phyloP scores from a whole-genome alignment of 1,140 invertebrate species.

The Penaeus japonicus region DNA sequence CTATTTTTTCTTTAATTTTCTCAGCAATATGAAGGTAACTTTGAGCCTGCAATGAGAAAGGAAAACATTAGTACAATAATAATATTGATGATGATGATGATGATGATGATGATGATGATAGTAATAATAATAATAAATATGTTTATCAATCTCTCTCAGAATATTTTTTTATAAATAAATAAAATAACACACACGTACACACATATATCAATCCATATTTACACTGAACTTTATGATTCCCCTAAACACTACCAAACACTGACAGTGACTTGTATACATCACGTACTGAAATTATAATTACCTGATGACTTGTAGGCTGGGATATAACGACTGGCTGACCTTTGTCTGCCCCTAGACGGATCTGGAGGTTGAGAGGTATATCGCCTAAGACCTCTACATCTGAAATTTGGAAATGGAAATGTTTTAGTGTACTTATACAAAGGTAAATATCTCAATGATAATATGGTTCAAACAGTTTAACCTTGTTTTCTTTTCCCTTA shows the following conservation, averaged over 20 bases:
- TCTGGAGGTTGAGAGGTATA: conserved; percentile 37
- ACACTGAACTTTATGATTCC: too few relatives aligned
- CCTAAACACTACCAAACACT: not conserved
- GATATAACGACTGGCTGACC: conserved; percentile 43
- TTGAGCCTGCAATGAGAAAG: not conserved
- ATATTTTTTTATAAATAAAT: too few relatives aligned
- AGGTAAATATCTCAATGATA: not conserved
- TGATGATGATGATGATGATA: too few relatives aligned
- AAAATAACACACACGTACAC: too few relatives aligned
- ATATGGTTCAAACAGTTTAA: not conserved
- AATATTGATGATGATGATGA: not conserved
- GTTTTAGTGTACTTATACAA: not conserved
- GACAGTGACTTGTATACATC: not conserved
- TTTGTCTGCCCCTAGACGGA: conserved; percentile 41
- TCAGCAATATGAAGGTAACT: conserved; percentile 25
- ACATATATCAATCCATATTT: too few relatives aligned
- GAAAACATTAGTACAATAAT: not conserved
- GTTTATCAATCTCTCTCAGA: too few relatives aligned
- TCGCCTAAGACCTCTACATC: conserved; percentile 52
- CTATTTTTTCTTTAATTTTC: not conserved
- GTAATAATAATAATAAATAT: not conserved
- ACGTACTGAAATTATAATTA: not conserved
- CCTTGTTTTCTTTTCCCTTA: too few relatives aligned
- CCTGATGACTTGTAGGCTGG: conserved; percentile 31
- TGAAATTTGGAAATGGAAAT: not conserved